Conservation (phyloP, 2,797 vertebrate species). For the Labeo calbasu region DNA sequence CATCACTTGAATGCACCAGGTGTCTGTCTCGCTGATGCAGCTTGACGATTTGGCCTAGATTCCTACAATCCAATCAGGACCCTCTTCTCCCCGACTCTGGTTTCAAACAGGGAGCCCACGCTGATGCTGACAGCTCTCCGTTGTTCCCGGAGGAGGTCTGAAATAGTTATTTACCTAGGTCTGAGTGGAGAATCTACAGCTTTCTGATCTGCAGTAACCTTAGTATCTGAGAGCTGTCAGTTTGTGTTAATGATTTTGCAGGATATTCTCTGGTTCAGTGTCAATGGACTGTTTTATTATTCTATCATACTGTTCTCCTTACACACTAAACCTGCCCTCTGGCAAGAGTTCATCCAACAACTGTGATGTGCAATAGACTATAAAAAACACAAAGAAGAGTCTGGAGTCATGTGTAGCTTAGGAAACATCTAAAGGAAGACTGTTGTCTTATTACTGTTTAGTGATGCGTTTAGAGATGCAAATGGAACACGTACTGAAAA, state of each 20-base stretch:
- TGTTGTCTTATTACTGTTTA: not conserved
- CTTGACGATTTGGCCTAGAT: constrained; percentile 64
- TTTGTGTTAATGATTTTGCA: constrained; percentile 34
- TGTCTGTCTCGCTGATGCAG: constrained; percentile 46
- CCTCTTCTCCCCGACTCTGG: constrained; percentile 56
- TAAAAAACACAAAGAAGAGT: not conserved
- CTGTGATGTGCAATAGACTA: not conserved
- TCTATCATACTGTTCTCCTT: constrained; percentile 23
- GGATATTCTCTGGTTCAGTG: constrained; percentile 15
- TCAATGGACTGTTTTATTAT: constrained; percentile 7
- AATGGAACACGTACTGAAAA: not conserved
- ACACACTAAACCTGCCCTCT: constrained; percentile 14
- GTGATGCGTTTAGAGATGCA: not conserved
- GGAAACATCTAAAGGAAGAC: not conserved
- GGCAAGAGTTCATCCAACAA: constrained; percentile 12
- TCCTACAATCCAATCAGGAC: constrained; percentile 63
- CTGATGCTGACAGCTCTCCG: constrained; percentile 49
- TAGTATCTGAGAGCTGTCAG: constrained; percentile 28
- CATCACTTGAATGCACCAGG: constrained; percentile 37
- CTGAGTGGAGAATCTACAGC: constrained; percentile 34
- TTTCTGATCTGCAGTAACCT: constrained; percentile 32
- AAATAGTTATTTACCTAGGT: constrained; percentile 47
- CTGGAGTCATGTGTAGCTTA: not conserved
- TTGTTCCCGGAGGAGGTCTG: constrained; percentile 41
- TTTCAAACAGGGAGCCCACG: constrained; percentile 68